These are phyloP conservation scores for Meteorus colon DNA, from an alignment of 2,888 invertebrate genomes.

Conservation along the genomic window DNA sequence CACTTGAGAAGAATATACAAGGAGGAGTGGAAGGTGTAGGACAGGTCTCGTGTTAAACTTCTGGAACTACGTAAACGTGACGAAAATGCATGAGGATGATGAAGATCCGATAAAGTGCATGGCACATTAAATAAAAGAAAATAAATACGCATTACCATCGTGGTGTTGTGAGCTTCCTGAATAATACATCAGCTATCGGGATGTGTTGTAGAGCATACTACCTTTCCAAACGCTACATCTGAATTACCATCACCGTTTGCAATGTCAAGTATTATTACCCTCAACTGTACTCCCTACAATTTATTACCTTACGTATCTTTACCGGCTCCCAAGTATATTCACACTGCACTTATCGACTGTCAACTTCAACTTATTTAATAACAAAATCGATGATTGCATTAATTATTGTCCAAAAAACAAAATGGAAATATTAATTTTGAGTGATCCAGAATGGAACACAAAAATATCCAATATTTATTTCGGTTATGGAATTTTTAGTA, in stretches of 20 bases:
- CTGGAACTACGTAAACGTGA: not conserved
- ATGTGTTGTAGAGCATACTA: not conserved
- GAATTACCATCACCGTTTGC: not conserved
- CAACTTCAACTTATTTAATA: slow-evolving; percentile 18
- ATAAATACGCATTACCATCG: not conserved
- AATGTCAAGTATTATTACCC: not conserved
- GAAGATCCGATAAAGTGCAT: not conserved
- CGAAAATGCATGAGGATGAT: not conserved
- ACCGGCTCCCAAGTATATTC: slow-evolving; percentile 41
- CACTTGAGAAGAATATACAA: not conserved
- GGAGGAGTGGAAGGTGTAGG: not conserved
- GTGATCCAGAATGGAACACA: not conserved
- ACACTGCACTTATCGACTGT: slow-evolving; percentile 36
- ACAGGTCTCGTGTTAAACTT: not conserved
- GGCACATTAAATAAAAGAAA: not conserved
- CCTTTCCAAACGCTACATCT: not conserved
- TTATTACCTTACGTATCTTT: slow-evolving; percentile 33
- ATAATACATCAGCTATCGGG: not conserved
- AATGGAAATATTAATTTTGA: not conserved
- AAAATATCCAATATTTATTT: not conserved
- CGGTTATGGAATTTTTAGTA: not conserved
- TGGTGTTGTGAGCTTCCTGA: not conserved
- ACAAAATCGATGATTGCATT: not conserved
- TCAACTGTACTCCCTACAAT: slow-evolving; percentile 33
- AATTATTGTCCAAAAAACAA: not conserved